Evolutionary conservation across 1,140 invertebrate genomes (phyloP).

Genomic region (Armadillidium nasatum): DNA sequence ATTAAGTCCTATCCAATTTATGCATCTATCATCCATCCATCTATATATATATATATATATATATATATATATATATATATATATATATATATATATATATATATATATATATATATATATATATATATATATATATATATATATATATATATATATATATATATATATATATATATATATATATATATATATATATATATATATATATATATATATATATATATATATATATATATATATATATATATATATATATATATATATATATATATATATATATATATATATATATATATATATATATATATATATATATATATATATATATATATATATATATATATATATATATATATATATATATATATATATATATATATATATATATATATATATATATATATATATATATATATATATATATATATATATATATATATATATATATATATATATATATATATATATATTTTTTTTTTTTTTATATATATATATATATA

Average conservation of each 20-base stretch:
- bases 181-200: too few species aligned
- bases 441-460: constrained; percentile 18
- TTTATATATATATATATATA: constrained; percentile 25
- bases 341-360: neutral
- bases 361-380: neutral
- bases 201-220: too few species aligned
- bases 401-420: constrained; percentile 23
- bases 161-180: neutral
- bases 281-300: constrained; percentile 16
- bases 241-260: too few species aligned
- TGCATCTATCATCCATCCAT: too few species aligned
- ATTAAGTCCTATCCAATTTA: too few species aligned
- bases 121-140: constrained; percentile 10
- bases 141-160: constrained; percentile 19
- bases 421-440: constrained; percentile 22
- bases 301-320: constrained; percentile 13
- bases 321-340: neutral
- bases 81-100: constrained; percentile 16
- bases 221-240: too few species aligned
- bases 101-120: constrained; percentile 17
- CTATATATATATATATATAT: neutral
- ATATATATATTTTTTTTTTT: constrained; percentile 8
- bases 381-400: constrained; percentile 16
- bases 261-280: too few species aligned
- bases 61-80: neutral